These are phyloP conservation scores for Enhydra lutris DNA, from an alignment of 2,113 vertebrate species.

Conservation along the genomic window DNA sequence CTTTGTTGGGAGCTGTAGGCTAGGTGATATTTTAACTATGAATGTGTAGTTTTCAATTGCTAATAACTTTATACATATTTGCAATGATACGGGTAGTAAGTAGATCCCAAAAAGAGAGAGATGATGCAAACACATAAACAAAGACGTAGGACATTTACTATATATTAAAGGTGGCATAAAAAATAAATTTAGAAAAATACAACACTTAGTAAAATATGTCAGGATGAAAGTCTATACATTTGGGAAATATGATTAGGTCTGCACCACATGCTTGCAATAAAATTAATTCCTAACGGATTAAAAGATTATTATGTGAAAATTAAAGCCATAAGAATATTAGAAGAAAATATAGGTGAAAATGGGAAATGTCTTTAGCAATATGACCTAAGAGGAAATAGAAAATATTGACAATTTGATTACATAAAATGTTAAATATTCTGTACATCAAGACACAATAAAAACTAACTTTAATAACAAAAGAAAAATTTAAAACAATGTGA, in stretches of 20 bases:
- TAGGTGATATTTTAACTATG: background rate
- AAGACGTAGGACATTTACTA: background rate
- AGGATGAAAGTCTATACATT: background rate
- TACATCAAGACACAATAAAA: background rate
- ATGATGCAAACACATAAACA: background rate
- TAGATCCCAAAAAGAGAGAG: background rate
- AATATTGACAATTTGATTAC: background rate
- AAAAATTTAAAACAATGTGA: background rate
- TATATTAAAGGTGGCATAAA: background rate
- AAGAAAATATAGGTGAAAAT: background rate
- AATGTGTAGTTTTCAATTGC: background rate
- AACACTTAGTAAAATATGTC: background rate
- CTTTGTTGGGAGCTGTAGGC: background rate
- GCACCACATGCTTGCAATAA: background rate
- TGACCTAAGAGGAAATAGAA: background rate
- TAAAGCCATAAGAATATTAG: background rate
- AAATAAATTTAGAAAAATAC: background rate
- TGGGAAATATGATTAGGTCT: background rate
- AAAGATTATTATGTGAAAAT: background rate
- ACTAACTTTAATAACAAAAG: background rate
- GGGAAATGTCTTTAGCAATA: background rate
- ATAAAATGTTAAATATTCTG: background rate
- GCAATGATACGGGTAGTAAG: background rate
- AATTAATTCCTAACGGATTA: background rate
- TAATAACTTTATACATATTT: background rate